phyloP scores from a whole-genome alignment of 1,140 invertebrate species.

The Trissolcus basalis region DNA sequence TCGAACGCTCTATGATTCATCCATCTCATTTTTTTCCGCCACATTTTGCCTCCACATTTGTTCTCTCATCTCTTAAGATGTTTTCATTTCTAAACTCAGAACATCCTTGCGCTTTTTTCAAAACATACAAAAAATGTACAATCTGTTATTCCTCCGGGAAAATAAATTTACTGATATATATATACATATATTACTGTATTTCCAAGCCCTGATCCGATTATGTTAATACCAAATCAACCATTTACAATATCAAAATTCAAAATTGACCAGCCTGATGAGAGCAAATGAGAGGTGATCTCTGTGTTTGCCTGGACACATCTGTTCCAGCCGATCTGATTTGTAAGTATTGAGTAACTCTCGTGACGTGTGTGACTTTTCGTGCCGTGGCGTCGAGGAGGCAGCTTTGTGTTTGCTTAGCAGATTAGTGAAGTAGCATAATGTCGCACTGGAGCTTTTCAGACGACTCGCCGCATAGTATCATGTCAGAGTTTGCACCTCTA shows the following conservation, averaged over 20 bases:
- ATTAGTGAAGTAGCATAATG: constrained; percentile 70
- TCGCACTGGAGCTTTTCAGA: constrained; percentile 39
- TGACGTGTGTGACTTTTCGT: constrained; percentile 46
- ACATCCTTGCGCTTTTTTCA: too few species aligned
- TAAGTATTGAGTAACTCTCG: constrained; percentile 13
- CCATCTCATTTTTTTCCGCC: constrained; percentile 17
- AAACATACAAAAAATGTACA: too few species aligned
- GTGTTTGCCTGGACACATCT: constrained; percentile 27
- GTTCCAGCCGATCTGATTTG: constrained; percentile 23
- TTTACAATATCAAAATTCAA: background rate
- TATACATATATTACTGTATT: too few species aligned
- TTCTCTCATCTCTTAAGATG: background rate
- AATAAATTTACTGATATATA: too few species aligned
- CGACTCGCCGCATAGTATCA: constrained; percentile 20
- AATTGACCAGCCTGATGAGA: constrained; percentile 44
- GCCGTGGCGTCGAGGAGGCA: constrained; percentile 55
- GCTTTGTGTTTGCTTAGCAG: constrained; percentile 68
- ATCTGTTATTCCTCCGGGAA: too few species aligned
- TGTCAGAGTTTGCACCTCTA: constrained; percentile 45
- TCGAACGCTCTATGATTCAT: constrained; percentile 56
- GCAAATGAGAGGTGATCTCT: constrained; percentile 23
- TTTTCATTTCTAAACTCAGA: background rate
- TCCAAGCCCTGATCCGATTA: too few species aligned
- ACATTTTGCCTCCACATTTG: background rate
- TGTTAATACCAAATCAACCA: too few species aligned